Conservation (phyloP, 2,888 invertebrate species). For the Rhyacophila evoluta region DNA sequence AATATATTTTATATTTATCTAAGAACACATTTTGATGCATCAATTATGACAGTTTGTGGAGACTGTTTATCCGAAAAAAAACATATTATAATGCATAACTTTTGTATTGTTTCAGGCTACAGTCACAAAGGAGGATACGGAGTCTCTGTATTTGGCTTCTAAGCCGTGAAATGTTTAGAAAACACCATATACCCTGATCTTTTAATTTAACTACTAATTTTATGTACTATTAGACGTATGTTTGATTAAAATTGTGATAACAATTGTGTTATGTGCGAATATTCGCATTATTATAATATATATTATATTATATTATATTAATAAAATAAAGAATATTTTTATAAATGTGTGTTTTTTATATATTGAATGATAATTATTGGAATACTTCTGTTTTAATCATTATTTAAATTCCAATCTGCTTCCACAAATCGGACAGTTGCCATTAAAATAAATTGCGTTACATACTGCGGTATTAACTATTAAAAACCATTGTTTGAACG, state of each 20-base stretch:
- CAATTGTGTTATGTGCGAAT: neutral
- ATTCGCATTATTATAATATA: neutral
- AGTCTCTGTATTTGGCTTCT: neutral
- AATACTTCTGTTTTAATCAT: no score
- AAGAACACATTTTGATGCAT: no score
- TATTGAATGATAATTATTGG: neutral
- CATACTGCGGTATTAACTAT: no score
- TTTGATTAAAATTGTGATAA: neutral
- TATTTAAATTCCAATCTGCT: no score
- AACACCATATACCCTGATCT: neutral
- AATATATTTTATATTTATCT: no score
- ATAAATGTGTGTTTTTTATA: neutral
- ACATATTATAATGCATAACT: no score
- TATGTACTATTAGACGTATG: neutral
- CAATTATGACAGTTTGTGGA: no score
- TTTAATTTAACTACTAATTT: neutral
- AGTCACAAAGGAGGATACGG: conserved; percentile 8
- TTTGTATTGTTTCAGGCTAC: conserved; percentile 6
- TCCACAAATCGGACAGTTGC: no score
- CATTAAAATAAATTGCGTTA: no score
- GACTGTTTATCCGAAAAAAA: no score
- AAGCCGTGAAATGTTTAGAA: conserved; percentile 2
- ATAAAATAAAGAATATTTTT: neutral
- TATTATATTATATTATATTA: no score
- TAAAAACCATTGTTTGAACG: no score